Percentiles rank a stretch among this genome's conserved stretches.
Evolutionary conservation across 2,888 invertebrate genomes (phyloP).

Genomic region (Drosophila melanosoma): DNA sequence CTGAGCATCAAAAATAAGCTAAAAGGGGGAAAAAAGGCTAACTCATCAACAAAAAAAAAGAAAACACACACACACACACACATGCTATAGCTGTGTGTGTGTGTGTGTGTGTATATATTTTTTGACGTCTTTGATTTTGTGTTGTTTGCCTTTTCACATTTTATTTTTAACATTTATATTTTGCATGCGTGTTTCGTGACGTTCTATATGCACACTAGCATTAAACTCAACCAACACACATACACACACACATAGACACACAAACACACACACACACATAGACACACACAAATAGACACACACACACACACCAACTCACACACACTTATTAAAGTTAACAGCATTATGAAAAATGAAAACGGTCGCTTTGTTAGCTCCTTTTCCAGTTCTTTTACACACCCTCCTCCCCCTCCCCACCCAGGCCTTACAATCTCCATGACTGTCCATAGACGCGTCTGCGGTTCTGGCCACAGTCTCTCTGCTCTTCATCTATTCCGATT

Average conservation of each 20-base stretch:
- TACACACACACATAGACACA: conserved; percentile 4
- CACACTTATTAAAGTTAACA: conserved; percentile 57
- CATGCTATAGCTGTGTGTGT: conserved; percentile 16
- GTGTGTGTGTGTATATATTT: conserved; percentile 37
- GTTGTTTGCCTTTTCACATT: conserved; percentile 80
- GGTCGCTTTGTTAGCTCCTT: conserved; percentile 36
- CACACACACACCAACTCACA: conserved; percentile 23
- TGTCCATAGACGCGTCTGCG: conserved; percentile 68
- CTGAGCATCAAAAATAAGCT: conserved; percentile 52
- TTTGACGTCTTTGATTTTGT: conserved; percentile 69
- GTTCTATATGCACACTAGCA: conserved; percentile 39
- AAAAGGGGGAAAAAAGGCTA: conserved; percentile 78
- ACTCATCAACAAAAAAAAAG: conserved; percentile 74
- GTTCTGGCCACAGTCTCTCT: conserved; percentile 37
- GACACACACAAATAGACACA: conserved; percentile 17
- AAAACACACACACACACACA: conserved; percentile 9
- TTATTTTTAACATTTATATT: conserved; percentile 82
- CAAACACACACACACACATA: conserved; percentile 21
- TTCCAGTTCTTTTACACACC: neutral
- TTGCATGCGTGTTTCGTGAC: conserved; percentile 65
- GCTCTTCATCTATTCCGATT: conserved; percentile 44
- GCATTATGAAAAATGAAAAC: conserved; percentile 77
- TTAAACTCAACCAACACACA: conserved; percentile 18
- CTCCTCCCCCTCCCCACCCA: neutral
- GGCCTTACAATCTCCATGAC: neutral